Percentiles rank a stretch among this genome's conserved stretches.
Conservation (phyloP, 37 sponge, comb jelly and placozoan species). For the Crambe crambe region DNA sequence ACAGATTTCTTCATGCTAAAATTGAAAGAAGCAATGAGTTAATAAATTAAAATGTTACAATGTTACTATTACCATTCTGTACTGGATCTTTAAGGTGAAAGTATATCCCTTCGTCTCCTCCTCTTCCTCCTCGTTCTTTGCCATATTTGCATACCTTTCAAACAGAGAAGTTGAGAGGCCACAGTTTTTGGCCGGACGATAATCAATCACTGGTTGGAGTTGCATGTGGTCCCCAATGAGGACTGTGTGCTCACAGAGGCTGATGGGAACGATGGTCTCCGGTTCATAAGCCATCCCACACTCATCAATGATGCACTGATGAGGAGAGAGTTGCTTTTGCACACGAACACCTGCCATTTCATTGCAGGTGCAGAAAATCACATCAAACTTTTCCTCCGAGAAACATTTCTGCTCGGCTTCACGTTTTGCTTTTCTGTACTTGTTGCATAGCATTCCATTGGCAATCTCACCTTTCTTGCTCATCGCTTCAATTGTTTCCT, state of each 20-base stretch:
- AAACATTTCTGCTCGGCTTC: conserved; percentile 29
- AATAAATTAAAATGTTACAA: not conserved
- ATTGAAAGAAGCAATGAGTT: not conserved
- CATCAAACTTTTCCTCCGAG: conserved; percentile 22
- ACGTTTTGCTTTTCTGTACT: conserved; percentile 5
- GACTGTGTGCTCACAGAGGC: conserved; percentile 65
- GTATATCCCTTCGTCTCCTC: not conserved
- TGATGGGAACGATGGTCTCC: conserved; percentile 66
- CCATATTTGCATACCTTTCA: conserved; percentile 69
- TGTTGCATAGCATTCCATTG: not conserved
- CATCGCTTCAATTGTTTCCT: conserved; percentile 5
- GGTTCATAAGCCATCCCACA: conserved; percentile 81
- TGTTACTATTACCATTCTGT: conserved; percentile 74
- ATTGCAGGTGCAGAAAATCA: conserved; percentile 74
- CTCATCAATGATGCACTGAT: conserved; percentile 78
- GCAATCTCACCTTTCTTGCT: conserved; percentile 17
- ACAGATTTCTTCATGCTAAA: conserved; percentile 71
- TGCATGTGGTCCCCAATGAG: conserved; percentile 81
- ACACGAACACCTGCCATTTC: conserved; percentile 57
- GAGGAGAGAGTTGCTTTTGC: conserved; percentile 4
- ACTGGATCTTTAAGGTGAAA: conserved; percentile 43
- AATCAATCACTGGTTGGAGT: conserved; percentile 63
- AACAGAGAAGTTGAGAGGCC: conserved; percentile 70
- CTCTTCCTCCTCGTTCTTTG: too few relatives aligned
- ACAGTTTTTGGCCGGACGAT: conserved; percentile 42